These are phyloP conservation scores for Pachyseris speciosa DNA, from an alignment of 64 coral and sea anemone species.

Conservation along the genomic window DNA sequence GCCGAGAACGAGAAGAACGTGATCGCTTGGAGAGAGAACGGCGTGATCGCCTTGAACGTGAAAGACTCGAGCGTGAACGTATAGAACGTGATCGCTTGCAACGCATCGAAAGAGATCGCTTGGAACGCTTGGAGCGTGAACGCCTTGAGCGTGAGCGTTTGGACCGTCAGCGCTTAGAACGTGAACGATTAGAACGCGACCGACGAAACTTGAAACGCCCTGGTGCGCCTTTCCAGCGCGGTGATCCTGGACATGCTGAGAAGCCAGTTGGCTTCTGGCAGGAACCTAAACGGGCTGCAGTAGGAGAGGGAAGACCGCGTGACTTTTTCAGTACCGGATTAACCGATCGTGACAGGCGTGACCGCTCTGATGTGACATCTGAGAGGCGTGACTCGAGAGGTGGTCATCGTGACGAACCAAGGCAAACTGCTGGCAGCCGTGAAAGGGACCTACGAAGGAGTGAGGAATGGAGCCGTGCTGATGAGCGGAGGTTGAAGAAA, in stretches of 20 bases:
- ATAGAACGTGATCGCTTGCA: conserved; percentile 91
- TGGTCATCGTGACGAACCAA: conserved; percentile 77
- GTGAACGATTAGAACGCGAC: conserved; percentile 81
- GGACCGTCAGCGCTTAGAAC: conserved; percentile 88
- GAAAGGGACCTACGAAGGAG: conserved; percentile 53
- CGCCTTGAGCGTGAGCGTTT: conserved; percentile 90
- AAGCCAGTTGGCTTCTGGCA: conserved; percentile 85
- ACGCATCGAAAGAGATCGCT: conserved; percentile 90
- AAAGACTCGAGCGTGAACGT: conserved; percentile 94
- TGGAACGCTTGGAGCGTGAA: conserved; percentile 95
- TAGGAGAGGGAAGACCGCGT: conserved; percentile 69
- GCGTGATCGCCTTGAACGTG: conserved; percentile 91
- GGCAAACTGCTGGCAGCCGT: conserved; percentile 18
- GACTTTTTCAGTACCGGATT: conserved; percentile 81
- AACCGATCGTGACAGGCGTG: conserved; percentile 66
- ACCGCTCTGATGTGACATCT: conserved; percentile 42
- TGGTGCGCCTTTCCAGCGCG: conserved; percentile 63
- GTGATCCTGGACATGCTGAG: conserved; percentile 53
- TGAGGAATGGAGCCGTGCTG: conserved; percentile 68
- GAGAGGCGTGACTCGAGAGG: conserved; percentile 87
- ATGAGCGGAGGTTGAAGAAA: conserved; percentile 76
- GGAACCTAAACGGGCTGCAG: conserved; percentile 84
- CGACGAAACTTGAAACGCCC: conserved; percentile 81
- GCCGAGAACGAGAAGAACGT: conserved; percentile 83
- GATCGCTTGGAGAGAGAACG: conserved; percentile 93